Evolutionary conservation across 2,113 vertebrate species (phyloP).

Genomic region (Meles meles): DNA sequence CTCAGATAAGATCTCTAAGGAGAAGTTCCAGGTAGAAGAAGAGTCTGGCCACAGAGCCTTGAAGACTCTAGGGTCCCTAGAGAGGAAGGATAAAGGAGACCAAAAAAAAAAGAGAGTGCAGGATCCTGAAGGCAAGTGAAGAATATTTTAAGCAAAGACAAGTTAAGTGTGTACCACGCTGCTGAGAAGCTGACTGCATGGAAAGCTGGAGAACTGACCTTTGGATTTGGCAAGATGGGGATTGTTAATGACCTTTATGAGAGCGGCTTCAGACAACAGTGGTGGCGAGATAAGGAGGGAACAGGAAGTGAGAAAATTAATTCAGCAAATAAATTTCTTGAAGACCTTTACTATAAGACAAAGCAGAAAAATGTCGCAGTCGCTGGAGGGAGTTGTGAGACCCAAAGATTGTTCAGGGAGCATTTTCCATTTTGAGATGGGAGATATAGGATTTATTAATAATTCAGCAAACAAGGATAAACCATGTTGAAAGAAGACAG

Average conservation of each 20-base stretch:
- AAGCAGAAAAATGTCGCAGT: not conserved
- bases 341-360: not conserved
- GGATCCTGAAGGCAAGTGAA: not conserved
- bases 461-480: not conserved
- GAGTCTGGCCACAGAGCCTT: not conserved
- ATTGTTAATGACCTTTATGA: constrained; percentile 35
- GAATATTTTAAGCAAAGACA: not conserved
- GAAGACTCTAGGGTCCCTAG: not conserved
- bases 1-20: not conserved
- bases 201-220: not conserved
- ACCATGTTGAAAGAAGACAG: not conserved
- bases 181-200: not conserved
- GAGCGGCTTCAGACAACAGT: not conserved
- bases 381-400: not conserved
- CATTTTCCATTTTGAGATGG: not conserved
- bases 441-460: not conserved
- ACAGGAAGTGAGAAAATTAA: not conserved
- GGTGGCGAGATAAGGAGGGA: not conserved
- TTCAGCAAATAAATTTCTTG: not conserved
- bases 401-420: not conserved
- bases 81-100: not conserved
- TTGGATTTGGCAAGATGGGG: constrained; percentile 26
- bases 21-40: not conserved
- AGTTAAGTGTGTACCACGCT: not conserved
- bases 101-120: not conserved